Evolutionary conservation across 2,888 invertebrate genomes (phyloP).

Genomic region (Cryptocephalus moraei): DNA sequence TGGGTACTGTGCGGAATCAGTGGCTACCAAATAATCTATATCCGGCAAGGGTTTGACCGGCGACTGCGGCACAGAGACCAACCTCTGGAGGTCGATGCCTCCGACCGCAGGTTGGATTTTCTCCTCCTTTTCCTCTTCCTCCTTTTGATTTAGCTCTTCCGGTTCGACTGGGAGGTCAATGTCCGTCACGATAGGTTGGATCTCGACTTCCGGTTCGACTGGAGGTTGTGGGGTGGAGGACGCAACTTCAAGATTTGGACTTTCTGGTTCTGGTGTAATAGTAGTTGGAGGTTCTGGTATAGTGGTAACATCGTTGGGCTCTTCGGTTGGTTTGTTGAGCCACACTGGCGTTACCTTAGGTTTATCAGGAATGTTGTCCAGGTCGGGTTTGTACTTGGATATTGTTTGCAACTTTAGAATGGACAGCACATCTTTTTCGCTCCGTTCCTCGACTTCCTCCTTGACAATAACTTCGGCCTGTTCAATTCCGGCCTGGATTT

Average conservation of each 20-base stretch:
- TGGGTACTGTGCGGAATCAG: background rate
- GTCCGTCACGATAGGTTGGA: too few species aligned
- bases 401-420: slow-evolving; percentile 18
- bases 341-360: slow-evolving; percentile 4
- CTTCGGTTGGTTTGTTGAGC: background rate
- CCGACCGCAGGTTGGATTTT: background rate
- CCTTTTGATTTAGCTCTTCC: background rate
- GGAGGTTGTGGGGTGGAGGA: too few species aligned
- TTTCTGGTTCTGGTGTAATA: too few species aligned
- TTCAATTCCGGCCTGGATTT: background rate
- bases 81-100: background rate
- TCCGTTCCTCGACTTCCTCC: slow-evolving; percentile 2
- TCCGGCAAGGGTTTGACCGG: slow-evolving; percentile 13
- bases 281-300: too few species aligned
- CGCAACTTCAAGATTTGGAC: too few species aligned
- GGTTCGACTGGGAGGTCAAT: background rate
- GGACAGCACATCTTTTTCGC: slow-evolving; percentile 11
- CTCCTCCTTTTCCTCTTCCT: background rate
- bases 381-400: slow-evolving; percentile 17
- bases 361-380: slow-evolving; percentile 10
- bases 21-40: slow-evolving; percentile 11
- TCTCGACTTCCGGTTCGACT: too few species aligned
- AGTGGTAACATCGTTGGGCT: too few species aligned
- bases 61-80: slow-evolving; percentile 5
- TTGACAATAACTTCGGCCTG: background rate